Evolutionary conservation across 2,797 vertebrate genomes (phyloP).

Genomic region (Spatula versicolor): DNA sequence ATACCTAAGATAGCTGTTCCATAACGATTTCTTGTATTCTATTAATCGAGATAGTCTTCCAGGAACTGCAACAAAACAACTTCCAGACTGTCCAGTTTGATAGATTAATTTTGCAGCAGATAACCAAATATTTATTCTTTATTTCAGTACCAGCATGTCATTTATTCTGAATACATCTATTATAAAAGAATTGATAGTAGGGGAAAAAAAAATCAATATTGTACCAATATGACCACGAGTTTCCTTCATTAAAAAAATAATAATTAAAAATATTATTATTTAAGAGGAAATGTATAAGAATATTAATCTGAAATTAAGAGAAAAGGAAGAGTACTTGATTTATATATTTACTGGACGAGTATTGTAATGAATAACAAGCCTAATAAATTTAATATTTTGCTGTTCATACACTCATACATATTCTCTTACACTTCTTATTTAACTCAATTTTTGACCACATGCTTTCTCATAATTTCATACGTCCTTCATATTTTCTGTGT

Average conservation of each 20-base stretch:
- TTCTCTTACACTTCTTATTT: neutral
- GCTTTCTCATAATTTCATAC: neutral
- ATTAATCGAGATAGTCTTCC: neutral
- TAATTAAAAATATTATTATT: neutral
- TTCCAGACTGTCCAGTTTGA: neutral
- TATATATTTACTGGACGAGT: neutral
- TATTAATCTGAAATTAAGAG: too few relatives aligned
- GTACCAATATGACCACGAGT: fast-evolving
- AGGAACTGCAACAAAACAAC: neutral
- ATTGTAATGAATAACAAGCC: neutral
- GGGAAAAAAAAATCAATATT: neutral
- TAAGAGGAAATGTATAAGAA: neutral
- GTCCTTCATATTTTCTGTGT: neutral
- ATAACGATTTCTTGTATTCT: neutral
- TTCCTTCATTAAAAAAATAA: neutral
- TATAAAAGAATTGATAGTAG: neutral
- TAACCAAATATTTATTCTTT: neutral
- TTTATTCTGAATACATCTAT: fast-evolving
- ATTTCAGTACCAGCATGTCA: neutral
- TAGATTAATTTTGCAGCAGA: neutral
- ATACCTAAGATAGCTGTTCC: neutral
- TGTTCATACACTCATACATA: neutral
- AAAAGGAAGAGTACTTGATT: neutral
- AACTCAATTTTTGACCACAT: neutral
- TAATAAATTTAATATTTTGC: neutral